A percentile compares a stretch with the other conserved stretches of the same genome.
Conservation (phyloP, 2,113 vertebrate genomes). For the Lates calcarifer region DNA sequence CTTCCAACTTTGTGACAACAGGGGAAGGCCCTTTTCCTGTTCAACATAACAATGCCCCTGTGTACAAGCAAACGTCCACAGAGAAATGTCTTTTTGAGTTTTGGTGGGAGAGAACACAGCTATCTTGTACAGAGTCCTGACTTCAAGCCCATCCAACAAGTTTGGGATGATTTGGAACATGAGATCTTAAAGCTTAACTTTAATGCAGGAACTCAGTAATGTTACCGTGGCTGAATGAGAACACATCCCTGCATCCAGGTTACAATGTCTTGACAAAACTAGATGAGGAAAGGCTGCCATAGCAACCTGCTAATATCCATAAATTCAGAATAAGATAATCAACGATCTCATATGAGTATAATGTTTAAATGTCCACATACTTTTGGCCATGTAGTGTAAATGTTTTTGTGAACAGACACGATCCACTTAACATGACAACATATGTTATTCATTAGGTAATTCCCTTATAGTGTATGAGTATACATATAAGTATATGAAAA, state of each 20-base stretch:
- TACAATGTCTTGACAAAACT: not conserved
- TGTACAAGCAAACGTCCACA: not conserved
- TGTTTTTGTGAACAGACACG: not conserved
- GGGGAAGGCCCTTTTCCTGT: slow-evolving; percentile 4
- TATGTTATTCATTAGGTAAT: not conserved
- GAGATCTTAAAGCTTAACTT: not conserved
- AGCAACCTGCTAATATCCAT: not conserved
- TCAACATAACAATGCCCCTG: not conserved
- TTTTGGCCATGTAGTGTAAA: not conserved
- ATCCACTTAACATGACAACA: slow-evolving; percentile 1
- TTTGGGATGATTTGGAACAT: not conserved
- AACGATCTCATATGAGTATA: not conserved
- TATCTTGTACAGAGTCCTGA: not conserved
- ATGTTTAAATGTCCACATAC: not conserved
- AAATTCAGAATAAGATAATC: not conserved
- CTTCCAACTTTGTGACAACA: not conserved
- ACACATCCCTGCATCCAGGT: not conserved
- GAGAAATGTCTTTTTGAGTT: not conserved
- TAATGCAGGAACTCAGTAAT: not conserved
- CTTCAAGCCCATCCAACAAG: not conserved
- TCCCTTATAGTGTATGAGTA: not conserved
- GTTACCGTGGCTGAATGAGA: not conserved
- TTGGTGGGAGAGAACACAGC: not conserved
- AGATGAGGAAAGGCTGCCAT: too few species aligned
- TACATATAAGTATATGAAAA: slow-evolving; percentile 6